Evolutionary conservation across 2,113 vertebrate genomes (phyloP), one percentile per base, ranked within the genome.

Genomic region (Thymallus thymallus): DNA sequence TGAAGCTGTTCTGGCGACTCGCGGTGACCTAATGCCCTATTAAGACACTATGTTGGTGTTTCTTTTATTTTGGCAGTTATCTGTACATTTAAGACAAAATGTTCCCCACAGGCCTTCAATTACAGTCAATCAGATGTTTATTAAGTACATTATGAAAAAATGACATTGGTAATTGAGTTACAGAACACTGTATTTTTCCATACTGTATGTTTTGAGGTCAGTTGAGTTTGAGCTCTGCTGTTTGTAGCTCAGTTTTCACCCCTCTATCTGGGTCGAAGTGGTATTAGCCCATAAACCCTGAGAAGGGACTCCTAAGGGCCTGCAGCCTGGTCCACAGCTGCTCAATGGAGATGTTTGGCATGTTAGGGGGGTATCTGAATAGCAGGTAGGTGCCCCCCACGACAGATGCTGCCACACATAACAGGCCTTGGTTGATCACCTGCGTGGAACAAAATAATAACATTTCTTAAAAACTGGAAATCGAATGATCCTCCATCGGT

Each of bases 371-470:
- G 4, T 77, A 22, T 82, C 90, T 94, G 46, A 92, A 9, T 23
- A 95, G 86, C 24, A 94, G 74, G 84, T 79, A 95, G 60, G 79
- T 74, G 24, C 83, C 89, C 23, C 91, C 90, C 13, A 92, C 16
- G 55, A 82, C 67, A 22, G 83, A 89, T 9, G 81, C 69, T 4
- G 88, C 93, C 77, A 83, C 72, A 1, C 94, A 10, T 60, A 93
- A 81, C 64, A 97, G 88, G 45, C 93, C 88, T 26, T 51, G 45
- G 81, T 94, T 92, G 85, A 97, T 94, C 46, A 96, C 80, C 96
- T 97, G 90, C 6, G 74, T 23, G 72, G 64, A 23, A 79, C 13
- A 80, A 75, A 30, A 76, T 7, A 30, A 29, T 46, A 23, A 6
- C 0, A 5, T 23, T 45, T 5, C 9, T 41, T 41, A 41, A 41